Conservation (phyloP, 2,888 invertebrate species). For the Clostera curtula region DNA sequence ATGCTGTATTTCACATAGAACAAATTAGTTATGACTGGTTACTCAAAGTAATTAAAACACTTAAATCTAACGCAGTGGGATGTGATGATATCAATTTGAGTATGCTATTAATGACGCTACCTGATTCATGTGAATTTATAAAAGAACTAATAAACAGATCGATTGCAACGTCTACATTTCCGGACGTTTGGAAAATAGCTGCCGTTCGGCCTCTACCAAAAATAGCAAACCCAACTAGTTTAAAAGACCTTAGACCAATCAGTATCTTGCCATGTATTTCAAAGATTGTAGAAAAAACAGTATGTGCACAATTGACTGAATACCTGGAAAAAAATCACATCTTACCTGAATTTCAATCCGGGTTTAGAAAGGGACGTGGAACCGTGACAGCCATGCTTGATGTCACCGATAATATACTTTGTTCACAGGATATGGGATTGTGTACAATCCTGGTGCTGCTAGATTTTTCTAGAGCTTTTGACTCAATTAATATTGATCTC, state of each 20-base stretch:
- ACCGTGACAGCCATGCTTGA: slow-evolving; percentile 11
- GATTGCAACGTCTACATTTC: slow-evolving; percentile 1
- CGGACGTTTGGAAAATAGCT: slow-evolving; percentile 1
- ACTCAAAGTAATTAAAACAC: too few species aligned
- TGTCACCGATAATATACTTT: slow-evolving; percentile 11
- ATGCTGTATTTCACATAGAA: too few species aligned
- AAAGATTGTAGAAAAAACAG: slow-evolving; percentile 8
- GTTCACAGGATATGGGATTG: slow-evolving; percentile 9
- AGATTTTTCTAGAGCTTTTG: slow-evolving; percentile 14
- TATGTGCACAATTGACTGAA: slow-evolving; percentile 1
- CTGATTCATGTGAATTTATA: slow-evolving; percentile 3
- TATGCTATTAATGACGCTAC: slow-evolving; percentile 4
- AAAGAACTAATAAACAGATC: slow-evolving; percentile 4
- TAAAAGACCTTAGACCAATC: slow-evolving; percentile 14
- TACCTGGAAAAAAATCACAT: slow-evolving; percentile 3
- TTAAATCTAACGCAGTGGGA: too few species aligned
- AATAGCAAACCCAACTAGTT: slow-evolving; percentile 1
- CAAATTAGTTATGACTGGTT: too few species aligned
- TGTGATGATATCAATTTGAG: too few species aligned
- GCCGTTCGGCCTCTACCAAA: slow-evolving; percentile 3
- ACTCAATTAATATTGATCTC: slow-evolving; percentile 6
- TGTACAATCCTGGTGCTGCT: too few species aligned
- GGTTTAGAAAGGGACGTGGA: too few species aligned
- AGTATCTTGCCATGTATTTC: slow-evolving; percentile 12
- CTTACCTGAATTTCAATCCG: slow-evolving; percentile 5